phyloP scores from a whole-genome alignment of 2,888 invertebrate genomes.

The Pteria penguin region DNA sequence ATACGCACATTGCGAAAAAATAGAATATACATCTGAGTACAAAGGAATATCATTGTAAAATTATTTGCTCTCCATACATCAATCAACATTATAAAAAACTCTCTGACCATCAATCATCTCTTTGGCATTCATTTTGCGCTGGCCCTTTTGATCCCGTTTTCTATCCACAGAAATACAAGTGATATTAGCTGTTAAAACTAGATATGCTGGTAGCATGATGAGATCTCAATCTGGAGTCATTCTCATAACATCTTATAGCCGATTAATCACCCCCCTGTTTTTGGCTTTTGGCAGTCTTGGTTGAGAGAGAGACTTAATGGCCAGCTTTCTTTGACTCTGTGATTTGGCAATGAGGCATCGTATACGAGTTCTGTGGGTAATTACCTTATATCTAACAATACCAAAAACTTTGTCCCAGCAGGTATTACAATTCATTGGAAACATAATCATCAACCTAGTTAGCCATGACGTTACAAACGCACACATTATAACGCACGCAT shows the following conservation, averaged over 20 bases:
- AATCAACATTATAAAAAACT: too few relatives aligned
- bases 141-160: conserved; percentile 19
- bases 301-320: conserved; percentile 26
- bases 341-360: conserved; percentile 28
- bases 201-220: conserved; percentile 15
- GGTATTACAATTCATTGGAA: neutral
- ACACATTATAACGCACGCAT: too few relatives aligned
- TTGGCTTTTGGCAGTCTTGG: conserved; percentile 11
- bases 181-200: conserved; percentile 23
- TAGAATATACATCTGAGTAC: too few relatives aligned
- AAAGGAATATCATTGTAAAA: too few relatives aligned
- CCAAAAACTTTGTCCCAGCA: neutral
- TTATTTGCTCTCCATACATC: too few relatives aligned
- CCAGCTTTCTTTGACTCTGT: conserved; percentile 19
- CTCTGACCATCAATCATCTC: neutral
- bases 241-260: conserved; percentile 23
- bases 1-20: too few relatives aligned
- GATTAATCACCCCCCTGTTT: conserved; percentile 26
- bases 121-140: neutral
- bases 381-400: neutral
- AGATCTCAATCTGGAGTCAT: conserved; percentile 20
- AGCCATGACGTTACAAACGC: neutral
- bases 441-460: neutral
- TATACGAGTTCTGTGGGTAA: neutral
- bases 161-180: conserved; percentile 10